These are phyloP conservation scores for Cephus spinipes DNA, from an alignment of 2,888 invertebrate genomes.

Conservation along the genomic window DNA sequence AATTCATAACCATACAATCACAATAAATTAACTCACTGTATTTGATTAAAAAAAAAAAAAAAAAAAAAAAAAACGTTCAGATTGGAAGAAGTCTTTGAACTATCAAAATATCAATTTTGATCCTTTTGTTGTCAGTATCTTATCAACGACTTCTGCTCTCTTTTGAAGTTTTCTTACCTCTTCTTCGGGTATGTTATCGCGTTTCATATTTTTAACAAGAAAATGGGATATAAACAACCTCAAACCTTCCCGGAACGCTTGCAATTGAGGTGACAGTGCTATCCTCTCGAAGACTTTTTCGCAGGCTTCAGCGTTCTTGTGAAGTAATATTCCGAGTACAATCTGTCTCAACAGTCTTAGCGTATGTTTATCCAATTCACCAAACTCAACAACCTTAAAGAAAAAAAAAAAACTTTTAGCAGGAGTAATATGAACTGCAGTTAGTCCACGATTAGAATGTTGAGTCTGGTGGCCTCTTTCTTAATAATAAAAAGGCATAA, in stretches of 20 bases:
- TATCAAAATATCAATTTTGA: slow-evolving; percentile 51
- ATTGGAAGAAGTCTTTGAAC: not conserved
- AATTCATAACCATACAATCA: not conserved
- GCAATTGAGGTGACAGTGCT: slow-evolving; percentile 78
- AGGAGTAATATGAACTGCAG: slow-evolving; percentile 1
- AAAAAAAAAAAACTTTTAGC: slow-evolving; percentile 19
- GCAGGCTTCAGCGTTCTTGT: slow-evolving; percentile 72
- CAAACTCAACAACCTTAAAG: slow-evolving; percentile 84
- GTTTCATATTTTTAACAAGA: slow-evolving; percentile 75
- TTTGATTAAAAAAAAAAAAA: not conserved
- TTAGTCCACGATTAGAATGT: slow-evolving; percentile 7
- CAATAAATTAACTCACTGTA: not conserved
- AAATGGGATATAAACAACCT: slow-evolving; percentile 90
- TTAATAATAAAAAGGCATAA: not conserved
- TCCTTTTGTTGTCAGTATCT: slow-evolving; percentile 71
- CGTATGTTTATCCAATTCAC: slow-evolving; percentile 83
- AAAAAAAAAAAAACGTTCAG: not conserved
- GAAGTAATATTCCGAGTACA: slow-evolving; percentile 79
- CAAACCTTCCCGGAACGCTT: slow-evolving; percentile 85
- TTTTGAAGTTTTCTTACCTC: slow-evolving; percentile 69
- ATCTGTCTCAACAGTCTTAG: slow-evolving; percentile 85
- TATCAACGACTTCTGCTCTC: slow-evolving; percentile 76
- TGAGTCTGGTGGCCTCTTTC: slow-evolving; percentile 3
- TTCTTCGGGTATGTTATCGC: slow-evolving; percentile 60
- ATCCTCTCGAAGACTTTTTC: slow-evolving; percentile 79